Evolutionary conservation across 1,140 invertebrate species (phyloP), one percentile per base, ranked within the genome.

Genomic region (Zaprionus tsacasi): DNA sequence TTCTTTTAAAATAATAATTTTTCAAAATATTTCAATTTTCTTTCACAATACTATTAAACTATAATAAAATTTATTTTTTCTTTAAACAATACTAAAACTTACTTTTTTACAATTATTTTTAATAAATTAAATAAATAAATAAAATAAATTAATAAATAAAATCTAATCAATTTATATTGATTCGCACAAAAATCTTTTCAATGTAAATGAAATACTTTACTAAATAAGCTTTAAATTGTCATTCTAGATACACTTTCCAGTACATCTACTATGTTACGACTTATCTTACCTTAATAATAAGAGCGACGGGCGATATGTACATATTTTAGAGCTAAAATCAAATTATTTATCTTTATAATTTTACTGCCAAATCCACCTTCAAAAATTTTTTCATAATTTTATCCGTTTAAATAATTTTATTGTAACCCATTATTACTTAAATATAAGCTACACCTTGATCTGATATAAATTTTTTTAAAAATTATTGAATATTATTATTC

Each of bases 181-280:
- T 65, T 65, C 55, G 50, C 63, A 65, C 63, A 65, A 65, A 65
- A 65, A 65, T 55, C 63, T 65, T 65, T 65, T 65, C 63, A 65
- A 68, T 68, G 55, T 59, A 59, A 68, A 68, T 68, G 55, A 68
- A 68, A 68, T 68, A 33, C 65, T 68, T 58, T 58, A 50, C 81
- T 81, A 90, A 91, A 80, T 85, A 94, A 94, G 93, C 92, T 94
- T 91, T 93, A 93, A 91, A 93, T 93, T 93, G 86, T 70, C 91
- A 90, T 93, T 93, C 94, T 93, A 95, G 94, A 93, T 92, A 93
- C 93, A 95, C 92, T 93, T 95, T 95, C 95, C 94, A 94, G 93
- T 95, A 95, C 91, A 90, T 93, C 94, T 95, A 95, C 95, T 95
- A 93, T 95, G 95, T 95, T 95, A 95, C 95, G 95, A 94, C 93